Evolutionary conservation across 2,797 vertebrate genomes (phyloP), one percentile per base, ranked within the genome.

Genomic region (Sardinella longiceps): DNA sequence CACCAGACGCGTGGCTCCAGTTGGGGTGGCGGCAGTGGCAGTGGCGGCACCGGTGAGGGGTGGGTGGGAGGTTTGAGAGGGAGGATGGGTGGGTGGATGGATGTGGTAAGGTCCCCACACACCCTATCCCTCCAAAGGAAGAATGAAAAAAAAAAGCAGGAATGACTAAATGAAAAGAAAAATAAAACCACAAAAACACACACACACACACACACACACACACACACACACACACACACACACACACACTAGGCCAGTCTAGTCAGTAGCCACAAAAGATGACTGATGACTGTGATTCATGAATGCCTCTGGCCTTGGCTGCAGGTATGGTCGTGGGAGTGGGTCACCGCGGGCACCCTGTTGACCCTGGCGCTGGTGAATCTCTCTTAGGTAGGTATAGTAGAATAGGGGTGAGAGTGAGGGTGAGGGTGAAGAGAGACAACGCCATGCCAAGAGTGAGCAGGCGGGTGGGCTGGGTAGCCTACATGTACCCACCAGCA

Each of bases 401-500:
- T n/a, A n/a, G n/a, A n/a, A n/a, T n/a, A n/a, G n/a, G n/a, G n/a
- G n/a, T n/a, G n/a, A n/a, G n/a, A n/a, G n/a, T n/a, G n/a, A n/a
- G 66, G 37, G 33, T 20, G 70, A 77, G 70, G 33, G 28, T 18
- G 1, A 30, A 20, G 66, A 23, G 70, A 39, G 37, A 43, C 70
- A 77, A 37, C 18, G 28, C 18, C 43, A 5, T 1, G 70, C 33
- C 70, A 4, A 5, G 33, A 74, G 30, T n/a, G n/a, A n/a, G 63
- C 63, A 33, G 88, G 90, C 60, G 82, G 80, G 86, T 89, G 87
- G 85, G 81, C 89, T 43, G 43, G 43, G 43, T 90, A 81, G 87
- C 90, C 88, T 87, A n/a, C n/a, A n/a, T n/a, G n/a, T n/a, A 89
- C 88, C 91, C 92, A 87, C 89, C 90, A 86, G 90, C 90, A 90